Base-by-base conservation (phyloP, 37 sponge, comb jelly and placozoan genomes). In the Agelas oroides region DNA sequence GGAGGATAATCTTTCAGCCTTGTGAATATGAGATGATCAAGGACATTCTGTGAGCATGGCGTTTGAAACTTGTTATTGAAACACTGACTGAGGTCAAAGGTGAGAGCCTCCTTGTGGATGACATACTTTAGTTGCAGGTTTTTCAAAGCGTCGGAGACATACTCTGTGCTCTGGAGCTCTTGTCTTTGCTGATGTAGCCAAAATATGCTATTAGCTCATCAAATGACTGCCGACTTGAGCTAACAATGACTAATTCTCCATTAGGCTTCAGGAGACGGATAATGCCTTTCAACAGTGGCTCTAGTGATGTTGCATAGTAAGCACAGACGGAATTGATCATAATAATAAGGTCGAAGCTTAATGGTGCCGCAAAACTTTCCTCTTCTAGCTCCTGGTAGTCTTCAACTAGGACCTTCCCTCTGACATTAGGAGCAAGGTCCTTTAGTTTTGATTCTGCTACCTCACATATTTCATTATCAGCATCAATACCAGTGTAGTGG, bases 391-490 rank as follows among this genome's bases (percentile, higher is more conserved):
- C 84, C 31, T 73, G 62, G 65, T 84, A 84, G 53, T 84, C 84
- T 24, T 27, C 24, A 21, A 52, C 66, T 19, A 54, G 33, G 2
- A 41, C 18, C 25, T 64, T 5, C 55, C 73, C 84, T n/a, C 40
- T 5, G 2, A 84, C 46, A 65, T 65, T 65, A 3, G 73, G 35
- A 24, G 33, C 74, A 0, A 74, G 16, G 0, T 46, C 66, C 41
- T 18, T 34, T n/a, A 84, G 62, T 40, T 75, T 65, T 52, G 60
- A 65, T 36, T 59, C 63, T 21, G 73, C 84, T 27, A 37, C 66
- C 66, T 84, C 84, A 74, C 84, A 84, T 20, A 24, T 65, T 59
- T 84, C 75, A 8, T 84, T 75, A 53, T 73, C 73, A 14, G 32
- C 33, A 17, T 61, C 75, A 13, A 74, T 30, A 12, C 75, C 84